Base-by-base conservation (phyloP, 2,888 invertebrate species). In the Lycia hirtaria region DNA sequence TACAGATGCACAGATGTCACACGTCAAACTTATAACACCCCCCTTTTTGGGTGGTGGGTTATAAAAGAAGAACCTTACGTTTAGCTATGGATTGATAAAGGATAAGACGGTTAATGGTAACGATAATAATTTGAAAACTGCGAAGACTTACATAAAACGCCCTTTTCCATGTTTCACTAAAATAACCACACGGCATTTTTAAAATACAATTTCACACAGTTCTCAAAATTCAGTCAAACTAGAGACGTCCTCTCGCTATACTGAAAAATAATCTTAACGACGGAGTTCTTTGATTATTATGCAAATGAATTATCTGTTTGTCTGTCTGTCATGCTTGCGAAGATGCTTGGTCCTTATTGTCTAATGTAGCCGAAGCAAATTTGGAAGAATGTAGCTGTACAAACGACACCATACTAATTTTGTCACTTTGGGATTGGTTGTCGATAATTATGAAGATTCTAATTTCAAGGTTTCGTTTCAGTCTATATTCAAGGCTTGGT, bases 131-230 rank as follows among this genome's bases (percentile, higher is more conserved):
- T n/a, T n/a, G n/a, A n/a, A n/a, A n/a, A n/a, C n/a, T n/a, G 26
- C 10, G 9, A 1, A 43, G 33, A 85, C 91, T 90, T 66, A 92
- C 91, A 77, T 83, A 80, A 22, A 90, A 67, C 50, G 80, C 81
- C 32, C 65, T 78, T 60, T 83, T 92, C 0, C 87, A 72, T 3
- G 84, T 88, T 4, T 85, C 74, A 66, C 83, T 85, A 50, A 78
- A 91, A 72, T 90, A 92, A 64, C 91, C 91, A 74, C 91, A 92
- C 32, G 91, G 91, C 91, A 92, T 91, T 61, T 76, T 75, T 22
- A 50, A 64, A 60, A 60, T 58, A 56, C 28, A 69, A 63, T 28
- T 50, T 51, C 38, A 57, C 49, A 48, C 48, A 64, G 51, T 30
- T 40, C 9, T 12, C 30, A 47, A 59, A 62, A 56, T 41, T 47